Conservation (phyloP, 64 coral and sea anemone genomes). For the Montipora foliosa region DNA sequence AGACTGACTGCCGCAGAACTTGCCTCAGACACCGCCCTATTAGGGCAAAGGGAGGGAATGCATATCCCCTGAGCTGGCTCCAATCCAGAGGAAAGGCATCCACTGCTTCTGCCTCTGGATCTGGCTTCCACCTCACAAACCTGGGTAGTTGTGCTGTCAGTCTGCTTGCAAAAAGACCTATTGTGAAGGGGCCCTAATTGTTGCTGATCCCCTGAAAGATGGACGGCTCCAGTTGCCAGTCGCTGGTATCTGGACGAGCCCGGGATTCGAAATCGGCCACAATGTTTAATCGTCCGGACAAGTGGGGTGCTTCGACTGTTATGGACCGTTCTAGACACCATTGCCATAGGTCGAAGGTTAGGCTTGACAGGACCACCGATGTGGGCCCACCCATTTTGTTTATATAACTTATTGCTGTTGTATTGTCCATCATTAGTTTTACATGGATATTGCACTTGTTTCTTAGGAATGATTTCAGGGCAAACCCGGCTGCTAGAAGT, state of each 20-base stretch:
- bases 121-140: conserved; percentile 48
- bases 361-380: no score
- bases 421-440: no score
- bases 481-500: no score
- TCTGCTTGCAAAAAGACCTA: conserved; percentile 31
- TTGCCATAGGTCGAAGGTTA: background rate
- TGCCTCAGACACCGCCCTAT: conserved; percentile 11
- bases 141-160: conserved; percentile 12
- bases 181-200: background rate
- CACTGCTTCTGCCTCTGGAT: background rate
- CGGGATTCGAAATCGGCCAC: background rate
- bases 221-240: background rate
- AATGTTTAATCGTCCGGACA: no score
- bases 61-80: conserved; percentile 11
- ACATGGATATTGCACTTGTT: no score
- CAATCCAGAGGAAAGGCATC: conserved; percentile 31
- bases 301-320: no score
- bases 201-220: background rate
- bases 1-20: background rate
- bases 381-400: no score
- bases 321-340: background rate
- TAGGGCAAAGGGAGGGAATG: conserved; percentile 72
- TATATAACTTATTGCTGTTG: no score
- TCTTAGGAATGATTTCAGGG: no score
- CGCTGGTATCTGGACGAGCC: background rate